phyloP scores from a whole-genome alignment of 2,113 vertebrate genomes.

The Zapus hudsonius region DNA sequence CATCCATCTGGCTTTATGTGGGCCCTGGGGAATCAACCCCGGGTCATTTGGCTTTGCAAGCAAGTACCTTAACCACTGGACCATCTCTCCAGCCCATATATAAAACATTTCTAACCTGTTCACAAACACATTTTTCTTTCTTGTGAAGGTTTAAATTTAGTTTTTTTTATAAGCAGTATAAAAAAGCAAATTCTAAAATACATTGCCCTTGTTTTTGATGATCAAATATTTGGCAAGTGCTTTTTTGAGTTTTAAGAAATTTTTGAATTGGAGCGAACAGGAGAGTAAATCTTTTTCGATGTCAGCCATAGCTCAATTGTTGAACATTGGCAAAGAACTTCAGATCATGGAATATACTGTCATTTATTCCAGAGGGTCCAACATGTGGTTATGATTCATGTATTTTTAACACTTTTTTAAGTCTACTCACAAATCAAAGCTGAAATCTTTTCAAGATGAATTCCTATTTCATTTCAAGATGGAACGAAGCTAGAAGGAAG shows the following conservation, averaged over 20 bases:
- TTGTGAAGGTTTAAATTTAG: background rate
- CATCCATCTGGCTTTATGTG: no score
- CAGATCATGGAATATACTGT: background rate
- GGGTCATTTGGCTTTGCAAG: no score
- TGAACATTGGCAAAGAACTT: background rate
- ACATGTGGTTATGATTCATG: background rate
- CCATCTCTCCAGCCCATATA: no score
- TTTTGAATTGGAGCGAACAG: conserved; percentile 5
- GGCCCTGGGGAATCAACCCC: no score
- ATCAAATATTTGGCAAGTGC: background rate
- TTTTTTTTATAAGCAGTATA: background rate
- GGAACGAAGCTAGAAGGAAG: background rate
- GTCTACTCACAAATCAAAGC: conserved; percentile 9
- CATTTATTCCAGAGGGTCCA: conserved; percentile 9
- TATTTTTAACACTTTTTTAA: conserved; percentile 1
- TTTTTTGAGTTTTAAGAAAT: background rate
- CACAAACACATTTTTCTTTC: background rate
- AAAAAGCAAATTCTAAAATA: background rate
- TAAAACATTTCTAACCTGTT: background rate
- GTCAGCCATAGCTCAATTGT: background rate
- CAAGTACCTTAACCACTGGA: no score
- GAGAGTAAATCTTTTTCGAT: background rate
- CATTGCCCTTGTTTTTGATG: background rate
- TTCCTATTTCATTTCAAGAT: no score
- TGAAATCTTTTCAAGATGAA: conserved; percentile 18